These are phyloP conservation scores for Lagria hirta DNA, from an alignment of 2,888 invertebrate species.

Conservation along the genomic window DNA sequence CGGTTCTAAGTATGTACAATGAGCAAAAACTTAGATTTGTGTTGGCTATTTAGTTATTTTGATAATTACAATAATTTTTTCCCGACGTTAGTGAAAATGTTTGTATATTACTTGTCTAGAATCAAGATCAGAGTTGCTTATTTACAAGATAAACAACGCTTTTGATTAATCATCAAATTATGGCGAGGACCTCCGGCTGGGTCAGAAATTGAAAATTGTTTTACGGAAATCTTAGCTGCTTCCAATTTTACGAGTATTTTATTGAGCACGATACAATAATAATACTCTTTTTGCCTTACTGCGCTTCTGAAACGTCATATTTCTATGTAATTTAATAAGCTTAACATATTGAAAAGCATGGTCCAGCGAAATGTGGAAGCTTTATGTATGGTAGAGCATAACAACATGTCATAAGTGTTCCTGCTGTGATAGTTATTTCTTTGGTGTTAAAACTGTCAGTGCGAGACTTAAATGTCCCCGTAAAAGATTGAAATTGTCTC, in stretches of 20 bases:
- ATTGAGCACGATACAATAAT: too few relatives aligned
- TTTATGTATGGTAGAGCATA: conserved; percentile 21
- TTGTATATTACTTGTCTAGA: too few relatives aligned
- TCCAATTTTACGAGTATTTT: background rate
- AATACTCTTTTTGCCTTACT: too few relatives aligned
- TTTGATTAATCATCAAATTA: conserved; percentile 26
- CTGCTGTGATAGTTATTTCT: conserved; percentile 30
- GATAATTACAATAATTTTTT: too few relatives aligned
- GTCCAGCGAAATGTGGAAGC: conserved; percentile 23
- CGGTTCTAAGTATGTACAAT: too few relatives aligned
- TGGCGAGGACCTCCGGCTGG: conserved; percentile 17
- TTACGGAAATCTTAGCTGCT: conserved; percentile 8
- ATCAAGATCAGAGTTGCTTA: too few relatives aligned
- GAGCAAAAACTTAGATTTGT: too few relatives aligned
- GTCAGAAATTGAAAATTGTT: conserved; percentile 18
- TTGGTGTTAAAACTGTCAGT: conserved; percentile 32
- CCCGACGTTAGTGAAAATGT: too few relatives aligned
- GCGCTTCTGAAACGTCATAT: background rate
- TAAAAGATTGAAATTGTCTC: conserved; percentile 33
- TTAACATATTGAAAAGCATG: conserved; percentile 4
- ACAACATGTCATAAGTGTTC: conserved; percentile 29
- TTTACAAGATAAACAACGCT: too few relatives aligned
- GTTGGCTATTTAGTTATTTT: too few relatives aligned
- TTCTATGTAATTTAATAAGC: conserved; percentile 16
- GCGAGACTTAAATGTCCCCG: conserved; percentile 27